These are phyloP conservation scores for Tragulus kanchil DNA, from an alignment of 2,113 vertebrate species.

Conservation along the genomic window DNA sequence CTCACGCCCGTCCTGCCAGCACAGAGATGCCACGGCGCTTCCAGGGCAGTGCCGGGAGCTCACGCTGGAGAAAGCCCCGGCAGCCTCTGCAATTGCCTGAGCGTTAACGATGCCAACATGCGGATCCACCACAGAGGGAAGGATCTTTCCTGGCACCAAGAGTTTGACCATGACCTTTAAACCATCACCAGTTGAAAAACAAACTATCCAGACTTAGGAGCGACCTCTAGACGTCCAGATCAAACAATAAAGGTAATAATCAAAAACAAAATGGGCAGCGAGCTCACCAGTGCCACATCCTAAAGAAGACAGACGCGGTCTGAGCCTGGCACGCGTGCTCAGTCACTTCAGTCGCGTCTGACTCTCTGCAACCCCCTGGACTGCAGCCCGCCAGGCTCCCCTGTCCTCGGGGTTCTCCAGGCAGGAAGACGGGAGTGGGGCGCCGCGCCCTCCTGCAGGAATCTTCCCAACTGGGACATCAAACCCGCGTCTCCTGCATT, in stretches of 20 bases:
- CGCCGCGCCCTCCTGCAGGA: neutral
- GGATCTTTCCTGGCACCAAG: neutral
- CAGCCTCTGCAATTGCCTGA: neutral
- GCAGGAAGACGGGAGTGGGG: neutral
- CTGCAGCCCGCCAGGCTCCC: neutral
- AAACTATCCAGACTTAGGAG: neutral
- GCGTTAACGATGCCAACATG: neutral
- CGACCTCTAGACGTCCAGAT: neutral
- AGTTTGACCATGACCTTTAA: neutral
- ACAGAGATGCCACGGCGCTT: rapidly evolving
- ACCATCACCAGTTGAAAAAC: neutral
- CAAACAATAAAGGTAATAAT: neutral
- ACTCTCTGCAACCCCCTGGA: neutral
- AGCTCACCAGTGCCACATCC: neutral
- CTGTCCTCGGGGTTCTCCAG: neutral
- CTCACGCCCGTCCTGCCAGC: no score
- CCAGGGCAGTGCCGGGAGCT: neutral
- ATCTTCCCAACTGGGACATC: no score
- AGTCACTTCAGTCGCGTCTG: neutral
- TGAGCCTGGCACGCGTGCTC: neutral
- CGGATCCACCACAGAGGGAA: neutral
- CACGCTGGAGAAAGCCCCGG: neutral
- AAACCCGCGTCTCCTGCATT: no score
- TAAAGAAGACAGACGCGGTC: neutral
- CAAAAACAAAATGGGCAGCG: neutral